Evolutionary conservation across 2,113 vertebrate genomes (phyloP), one percentile per base, ranked within the genome.

Genomic region (Semicossyphus pulcher): DNA sequence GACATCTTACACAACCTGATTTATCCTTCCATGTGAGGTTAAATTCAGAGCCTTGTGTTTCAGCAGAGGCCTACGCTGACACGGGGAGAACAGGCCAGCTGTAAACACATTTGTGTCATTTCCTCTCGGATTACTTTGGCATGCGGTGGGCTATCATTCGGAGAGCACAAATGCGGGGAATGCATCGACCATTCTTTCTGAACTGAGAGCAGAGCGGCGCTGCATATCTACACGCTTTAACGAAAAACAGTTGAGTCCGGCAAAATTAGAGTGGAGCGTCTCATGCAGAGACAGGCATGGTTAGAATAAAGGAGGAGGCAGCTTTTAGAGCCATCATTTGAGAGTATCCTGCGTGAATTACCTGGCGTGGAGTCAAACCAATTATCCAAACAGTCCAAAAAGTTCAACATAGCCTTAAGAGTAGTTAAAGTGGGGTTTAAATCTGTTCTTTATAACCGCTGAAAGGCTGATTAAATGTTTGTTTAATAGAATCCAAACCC

Each of bases 81-180:
- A 80, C 7, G 39, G 52, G 72, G 36, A 58, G 70, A 73, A 78
- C 47, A 64, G 81, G 80, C 64, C 83, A 81, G 87, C 76, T 86
- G 89, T 89, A 90, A 89, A 90, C 86, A 88, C 81, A 70, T 86
- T 88, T 84, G 84, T 88, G 87, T 85, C 79, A 88, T 89, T 91
- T 89, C 89, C 88, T 92, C 89, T 91, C 70, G 26, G 87, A 86
- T 90, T 86, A 84, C 84, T 72, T 15, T 54, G 89, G 86, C 84
- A 86, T 84, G 86, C 32, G 58, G 83, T 62, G n/a, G n/a, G n/a
- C n/a, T n/a, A 80, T 91, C 67, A 80, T 65, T 86, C 54, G 70
- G 60, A 74, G 51, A 68, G 67, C 52, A 76, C 81, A 79, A 87
- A 87, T 72, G 74, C 51, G 23, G 59, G 76, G 81, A 92, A 89